Evolutionary conservation across 2,888 invertebrate genomes (phyloP).

Genomic region (Allolobophora icterica): DNA sequence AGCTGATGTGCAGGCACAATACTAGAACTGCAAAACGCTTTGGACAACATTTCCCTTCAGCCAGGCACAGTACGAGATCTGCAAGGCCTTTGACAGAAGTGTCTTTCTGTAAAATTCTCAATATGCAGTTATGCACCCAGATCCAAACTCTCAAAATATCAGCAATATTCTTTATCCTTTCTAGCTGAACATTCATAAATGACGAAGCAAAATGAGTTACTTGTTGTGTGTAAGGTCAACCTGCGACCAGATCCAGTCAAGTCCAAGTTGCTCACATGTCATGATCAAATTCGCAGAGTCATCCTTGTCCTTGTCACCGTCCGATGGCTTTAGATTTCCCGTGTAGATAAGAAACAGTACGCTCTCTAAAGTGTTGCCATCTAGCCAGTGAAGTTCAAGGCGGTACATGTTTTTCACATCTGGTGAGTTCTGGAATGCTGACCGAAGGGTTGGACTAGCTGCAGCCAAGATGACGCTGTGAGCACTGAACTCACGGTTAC

Average conservation of each 20-base stretch:
- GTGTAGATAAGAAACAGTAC: constrained; percentile 12
- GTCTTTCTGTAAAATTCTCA: background rate
- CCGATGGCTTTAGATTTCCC: background rate
- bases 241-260: constrained; percentile 20
- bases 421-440: background rate
- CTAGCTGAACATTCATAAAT: background rate
- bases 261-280: constrained; percentile 20
- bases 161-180: background rate
- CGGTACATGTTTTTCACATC: background rate
- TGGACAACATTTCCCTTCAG: background rate
- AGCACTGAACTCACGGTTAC: constrained; percentile 19
- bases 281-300: background rate
- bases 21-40: background rate
- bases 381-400: background rate
- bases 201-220: background rate
- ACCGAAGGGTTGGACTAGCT: constrained; percentile 24
- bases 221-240: background rate
- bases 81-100: background rate
- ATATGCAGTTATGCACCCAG: background rate
- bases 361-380: background rate
- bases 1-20: too few relatives aligned
- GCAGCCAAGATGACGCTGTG: constrained; percentile 20
- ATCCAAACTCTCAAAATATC: background rate
- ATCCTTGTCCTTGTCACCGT: background rate
- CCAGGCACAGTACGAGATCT: too few relatives aligned